Evolutionary conservation across 2,888 invertebrate species (phyloP).

Genomic region (Anodontia alba): DNA sequence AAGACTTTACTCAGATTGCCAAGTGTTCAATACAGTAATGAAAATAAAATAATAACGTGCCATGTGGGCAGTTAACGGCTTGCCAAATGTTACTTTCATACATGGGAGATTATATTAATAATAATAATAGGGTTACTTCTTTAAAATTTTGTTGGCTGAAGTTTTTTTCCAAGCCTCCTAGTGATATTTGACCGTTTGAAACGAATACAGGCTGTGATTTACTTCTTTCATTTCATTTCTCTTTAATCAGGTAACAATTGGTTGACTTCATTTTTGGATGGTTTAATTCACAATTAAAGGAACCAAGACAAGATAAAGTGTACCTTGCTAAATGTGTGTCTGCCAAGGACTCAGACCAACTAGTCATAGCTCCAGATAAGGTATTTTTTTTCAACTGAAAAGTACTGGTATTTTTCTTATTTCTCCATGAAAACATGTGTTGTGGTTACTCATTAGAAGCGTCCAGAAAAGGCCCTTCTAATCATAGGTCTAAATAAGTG

Average conservation of each 20-base stretch:
- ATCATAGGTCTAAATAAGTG: no score
- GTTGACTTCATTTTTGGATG: not conserved
- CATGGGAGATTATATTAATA: not conserved
- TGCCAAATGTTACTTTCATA: constrained; percentile 7
- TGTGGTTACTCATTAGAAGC: no score
- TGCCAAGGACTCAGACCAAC: no score
- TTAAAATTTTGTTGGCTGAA: not conserved
- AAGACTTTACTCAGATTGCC: no score
- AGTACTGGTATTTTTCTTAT: no score
- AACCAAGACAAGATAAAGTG: no score
- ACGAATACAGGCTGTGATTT: not conserved
- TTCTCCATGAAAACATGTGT: no score
- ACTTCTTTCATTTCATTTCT: not conserved
- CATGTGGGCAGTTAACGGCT: not conserved
- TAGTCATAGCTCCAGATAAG: no score
- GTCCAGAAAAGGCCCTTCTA: no score
- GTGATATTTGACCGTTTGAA: constrained; percentile 5
- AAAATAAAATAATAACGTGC: not conserved
- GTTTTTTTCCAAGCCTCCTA: not conserved
- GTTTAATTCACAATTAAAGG: not conserved
- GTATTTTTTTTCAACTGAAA: no score
- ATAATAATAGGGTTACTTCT: constrained; percentile 1
- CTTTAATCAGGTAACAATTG: not conserved
- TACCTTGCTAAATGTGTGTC: no score
- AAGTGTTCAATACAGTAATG: no score